Evolutionary conservation across 23 tunicate species (phyloP), one percentile per base, ranked within the genome.

Genomic region (Trididemnum nubilum): DNA sequence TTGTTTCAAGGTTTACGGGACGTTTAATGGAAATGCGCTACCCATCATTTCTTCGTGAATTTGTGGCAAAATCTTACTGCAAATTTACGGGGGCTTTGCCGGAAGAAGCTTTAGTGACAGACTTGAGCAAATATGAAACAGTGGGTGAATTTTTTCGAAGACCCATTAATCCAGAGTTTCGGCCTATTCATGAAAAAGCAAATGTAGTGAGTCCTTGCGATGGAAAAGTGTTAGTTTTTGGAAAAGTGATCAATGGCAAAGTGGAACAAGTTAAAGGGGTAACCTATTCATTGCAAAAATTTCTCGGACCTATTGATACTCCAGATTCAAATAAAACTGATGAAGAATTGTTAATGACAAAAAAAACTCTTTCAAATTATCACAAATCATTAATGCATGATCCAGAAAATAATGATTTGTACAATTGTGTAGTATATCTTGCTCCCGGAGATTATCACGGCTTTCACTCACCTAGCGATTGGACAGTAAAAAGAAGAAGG

Each of bases 391-490:
- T 95, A 34, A 83, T 89, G 89, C 79, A 82, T 22, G 82, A 95
- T 51, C 96, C 96, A 15, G 81, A 65, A 18, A 80, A 95, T 12
- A 95, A 95, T 79, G 74, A 78, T 12, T 78, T 95, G 29, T 90
- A 76, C 36, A 88, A 90, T 7, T 89, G 95, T 69, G 99, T 95
- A 0, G 83, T 95, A 0, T 95, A 95, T 72, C 89, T 95, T 1
- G 89, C 92, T 0, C 99, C 99, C 0, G 92, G 92, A n/a, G 95
- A 95, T 57, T 90, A 83, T 34, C 99, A 95, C 36, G 51, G 99
- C 22, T 95, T 90, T 54, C 89, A 83, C 61, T 95, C 99, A 2
- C 99, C 99, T 28, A 78, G 78, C 0, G 92, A 95, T 64, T 95
- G 95, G 95, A 54, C 32, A 34, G 71, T 90, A 66, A 87, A 82